These are phyloP conservation scores for Scolanthus callimorphus DNA, from an alignment of 92 coral and sea anemone genomes.

Conservation along the genomic window DNA sequence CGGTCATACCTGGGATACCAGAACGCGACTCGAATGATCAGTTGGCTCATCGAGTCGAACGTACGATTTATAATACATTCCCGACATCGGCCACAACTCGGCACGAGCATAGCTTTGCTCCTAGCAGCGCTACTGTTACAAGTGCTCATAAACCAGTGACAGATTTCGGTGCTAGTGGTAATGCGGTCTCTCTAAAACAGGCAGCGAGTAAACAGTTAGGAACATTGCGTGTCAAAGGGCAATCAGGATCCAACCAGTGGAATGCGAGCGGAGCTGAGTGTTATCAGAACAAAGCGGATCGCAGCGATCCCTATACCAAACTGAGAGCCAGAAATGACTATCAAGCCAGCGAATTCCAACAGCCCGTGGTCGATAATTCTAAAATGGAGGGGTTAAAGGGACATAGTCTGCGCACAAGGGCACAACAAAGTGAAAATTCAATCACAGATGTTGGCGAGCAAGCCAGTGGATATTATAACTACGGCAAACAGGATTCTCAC, in stretches of 20 bases:
- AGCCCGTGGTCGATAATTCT: conserved; percentile 2
- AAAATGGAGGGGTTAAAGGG: conserved; percentile 8
- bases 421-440: conserved; percentile 32
- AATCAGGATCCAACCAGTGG: conserved; percentile 85
- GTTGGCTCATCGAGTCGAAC: conserved; percentile 66
- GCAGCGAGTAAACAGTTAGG: conserved; percentile 71
- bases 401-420: conserved; percentile 16
- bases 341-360: conserved; percentile 24
- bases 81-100: conserved; percentile 52
- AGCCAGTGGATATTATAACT: conserved; percentile 27
- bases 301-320: conserved; percentile 45
- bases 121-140: conserved; percentile 28
- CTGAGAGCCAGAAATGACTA: conserved; percentile 48
- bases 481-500: conserved; percentile 30
- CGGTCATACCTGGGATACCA: conserved; percentile 90
- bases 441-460: conserved; percentile 24
- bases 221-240: conserved; percentile 79
- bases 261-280: conserved; percentile 72
- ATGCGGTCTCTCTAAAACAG: conserved; percentile 55
- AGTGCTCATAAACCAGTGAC: conserved; percentile 53
- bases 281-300: conserved; percentile 70
- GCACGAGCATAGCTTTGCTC: conserved; percentile 44
- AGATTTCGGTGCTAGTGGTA: conserved; percentile 56
- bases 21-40: conserved; percentile 55
- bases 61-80: conserved; percentile 43